phyloP scores from a whole-genome alignment of 2,797 vertebrate species.

The Hippopotamyrus pictus region DNA sequence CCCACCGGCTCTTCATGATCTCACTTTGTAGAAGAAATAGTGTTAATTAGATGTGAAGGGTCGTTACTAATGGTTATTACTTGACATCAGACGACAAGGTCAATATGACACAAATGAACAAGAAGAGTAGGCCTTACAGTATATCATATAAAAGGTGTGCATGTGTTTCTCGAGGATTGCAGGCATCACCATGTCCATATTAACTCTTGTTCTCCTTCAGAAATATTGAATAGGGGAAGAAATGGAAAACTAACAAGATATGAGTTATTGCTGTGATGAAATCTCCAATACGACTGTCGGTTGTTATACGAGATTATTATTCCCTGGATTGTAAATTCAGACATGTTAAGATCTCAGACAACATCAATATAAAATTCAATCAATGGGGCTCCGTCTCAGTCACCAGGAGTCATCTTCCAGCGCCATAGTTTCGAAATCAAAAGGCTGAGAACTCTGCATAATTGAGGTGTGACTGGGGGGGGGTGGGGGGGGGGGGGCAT shows the following conservation, averaged over 20 bases:
- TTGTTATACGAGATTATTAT: slow-evolving; percentile 78
- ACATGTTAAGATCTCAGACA: slow-evolving; percentile 72
- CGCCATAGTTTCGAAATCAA: slow-evolving; percentile 64
- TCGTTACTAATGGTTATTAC: neutral
- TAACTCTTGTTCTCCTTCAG: slow-evolving; percentile 1
- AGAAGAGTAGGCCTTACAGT: neutral
- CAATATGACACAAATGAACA: neutral
- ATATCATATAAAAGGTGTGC: neutral
- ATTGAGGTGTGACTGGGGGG: slow-evolving; percentile 44
- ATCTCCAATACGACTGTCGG: slow-evolving; percentile 47
- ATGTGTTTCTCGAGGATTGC: neutral
- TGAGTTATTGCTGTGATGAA: slow-evolving; percentile 19
- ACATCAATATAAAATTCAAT: slow-evolving; percentile 73
- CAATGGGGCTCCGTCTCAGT: slow-evolving; percentile 57
- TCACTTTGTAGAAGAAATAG: neutral
- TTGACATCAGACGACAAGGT: neutral
- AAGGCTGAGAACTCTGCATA: slow-evolving; percentile 61
- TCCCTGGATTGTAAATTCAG: slow-evolving; percentile 70
- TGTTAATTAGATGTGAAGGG: neutral
- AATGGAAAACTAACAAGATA: slow-evolving; percentile 14
- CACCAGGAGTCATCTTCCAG: slow-evolving; percentile 38
- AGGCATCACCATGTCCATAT: neutral
- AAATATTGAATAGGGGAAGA: slow-evolving; percentile 9
- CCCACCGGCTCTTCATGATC: neutral
- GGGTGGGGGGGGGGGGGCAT: neutral